A percentile compares a stretch with the other conserved stretches of the same genome.
Evolutionary conservation across 2,888 invertebrate genomes (phyloP).

Genomic region (Neoaliturus tenellus): DNA sequence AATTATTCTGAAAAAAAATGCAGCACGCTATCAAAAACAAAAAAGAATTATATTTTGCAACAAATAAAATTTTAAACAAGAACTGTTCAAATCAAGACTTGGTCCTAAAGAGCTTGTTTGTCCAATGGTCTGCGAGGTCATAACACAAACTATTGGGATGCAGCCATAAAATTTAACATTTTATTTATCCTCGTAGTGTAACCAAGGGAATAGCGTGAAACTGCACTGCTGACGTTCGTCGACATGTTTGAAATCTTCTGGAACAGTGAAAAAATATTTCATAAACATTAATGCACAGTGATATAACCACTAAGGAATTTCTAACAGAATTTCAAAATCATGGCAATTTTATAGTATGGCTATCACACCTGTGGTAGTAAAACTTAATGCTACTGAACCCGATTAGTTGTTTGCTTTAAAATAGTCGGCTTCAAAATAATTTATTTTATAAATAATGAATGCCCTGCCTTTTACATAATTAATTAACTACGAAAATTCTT

Average conservation of each 20-base stretch:
- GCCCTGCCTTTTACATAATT: too few relatives aligned
- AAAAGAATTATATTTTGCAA: background rate
- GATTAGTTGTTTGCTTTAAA: too few relatives aligned
- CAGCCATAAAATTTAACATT: constrained; percentile 2
- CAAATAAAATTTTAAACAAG: constrained; percentile 22
- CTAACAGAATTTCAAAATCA: too few relatives aligned
- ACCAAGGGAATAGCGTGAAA: constrained; percentile 41
- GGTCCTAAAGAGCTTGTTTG: background rate
- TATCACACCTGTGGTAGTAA: too few relatives aligned
- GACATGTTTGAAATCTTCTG: background rate
- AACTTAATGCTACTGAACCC: too few relatives aligned
- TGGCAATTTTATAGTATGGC: too few relatives aligned
- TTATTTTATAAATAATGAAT: too few relatives aligned
- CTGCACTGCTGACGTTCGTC: constrained; percentile 20
- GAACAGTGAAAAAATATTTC: constrained; percentile 1
- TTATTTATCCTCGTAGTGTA: constrained; percentile 34
- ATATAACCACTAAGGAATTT: too few relatives aligned
- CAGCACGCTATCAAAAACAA: background rate
- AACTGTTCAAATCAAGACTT: constrained; percentile 47
- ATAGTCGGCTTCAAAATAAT: too few relatives aligned
- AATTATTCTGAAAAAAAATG: constrained; percentile 33
- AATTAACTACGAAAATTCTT: too few relatives aligned
- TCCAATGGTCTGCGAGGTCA: background rate
- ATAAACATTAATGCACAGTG: background rate
- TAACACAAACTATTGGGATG: constrained; percentile 39